A percentile compares a stretch with the other conserved stretches of the same genome.
Conservation (phyloP, 2,888 invertebrate species). For the Brachylomia viminalis region DNA sequence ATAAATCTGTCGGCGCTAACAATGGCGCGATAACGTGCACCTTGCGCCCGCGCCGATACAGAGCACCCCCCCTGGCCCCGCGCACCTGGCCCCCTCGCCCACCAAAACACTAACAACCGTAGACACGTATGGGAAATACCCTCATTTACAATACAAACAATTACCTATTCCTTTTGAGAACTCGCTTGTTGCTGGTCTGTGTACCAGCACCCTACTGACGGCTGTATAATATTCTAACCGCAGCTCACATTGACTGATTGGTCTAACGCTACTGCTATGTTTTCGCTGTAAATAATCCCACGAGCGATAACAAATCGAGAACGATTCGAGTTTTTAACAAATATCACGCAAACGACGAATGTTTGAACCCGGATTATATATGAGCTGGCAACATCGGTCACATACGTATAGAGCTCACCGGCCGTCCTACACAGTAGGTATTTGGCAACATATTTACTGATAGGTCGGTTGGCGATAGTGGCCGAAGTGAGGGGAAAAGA, state of each 20-base stretch:
- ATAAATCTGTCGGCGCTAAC: slow-evolving; percentile 90
- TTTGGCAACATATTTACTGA: slow-evolving; percentile 74
- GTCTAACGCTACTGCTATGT: slow-evolving; percentile 10
- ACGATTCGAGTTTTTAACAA: slow-evolving; percentile 41
- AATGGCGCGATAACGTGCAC: slow-evolving; percentile 89
- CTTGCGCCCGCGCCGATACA: slow-evolving; percentile 83
- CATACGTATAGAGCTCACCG: slow-evolving; percentile 46
- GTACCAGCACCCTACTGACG: slow-evolving; percentile 11
- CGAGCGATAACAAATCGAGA: slow-evolving; percentile 34
- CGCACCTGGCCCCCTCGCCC: slow-evolving; percentile 47
- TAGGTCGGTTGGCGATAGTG: slow-evolving; percentile 78
- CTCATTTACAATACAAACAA: slow-evolving; percentile 58
- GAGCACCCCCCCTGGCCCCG: slow-evolving; percentile 60
- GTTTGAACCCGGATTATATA: slow-evolving; percentile 52
- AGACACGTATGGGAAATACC: slow-evolving; percentile 61
- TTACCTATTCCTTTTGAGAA: slow-evolving; percentile 43
- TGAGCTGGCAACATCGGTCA: slow-evolving; percentile 51
- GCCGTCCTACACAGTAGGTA: slow-evolving; percentile 64
- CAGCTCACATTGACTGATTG: neutral
- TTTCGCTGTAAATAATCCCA: slow-evolving; percentile 30
- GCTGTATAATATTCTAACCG: slow-evolving; percentile 5
- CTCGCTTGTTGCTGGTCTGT: slow-evolving; percentile 23
- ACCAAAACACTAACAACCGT: slow-evolving; percentile 64
- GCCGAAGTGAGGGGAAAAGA: slow-evolving; percentile 76
- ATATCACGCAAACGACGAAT: slow-evolving; percentile 51